Evolutionary conservation across 2,888 invertebrate species (phyloP), one percentile per base, ranked within the genome.

Genomic region (Acleris sparsana): DNA sequence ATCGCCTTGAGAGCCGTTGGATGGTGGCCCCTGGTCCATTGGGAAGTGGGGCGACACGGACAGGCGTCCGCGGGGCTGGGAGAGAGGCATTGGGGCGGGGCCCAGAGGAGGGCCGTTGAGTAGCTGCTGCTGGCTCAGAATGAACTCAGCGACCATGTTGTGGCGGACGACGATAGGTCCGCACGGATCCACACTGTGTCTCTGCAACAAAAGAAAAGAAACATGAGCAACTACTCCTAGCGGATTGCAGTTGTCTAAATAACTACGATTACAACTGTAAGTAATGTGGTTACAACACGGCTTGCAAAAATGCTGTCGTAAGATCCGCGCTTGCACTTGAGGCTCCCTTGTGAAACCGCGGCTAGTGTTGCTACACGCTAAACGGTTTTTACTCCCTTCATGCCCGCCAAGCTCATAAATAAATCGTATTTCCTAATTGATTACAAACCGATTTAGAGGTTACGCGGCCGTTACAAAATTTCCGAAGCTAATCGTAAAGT

Each of bases 91-190:
- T 2, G 90, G 89, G 53, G 88, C 88, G 33, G 88, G 88, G 39
- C 89, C 89, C 22, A 92, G 77, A 43, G 83, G 77, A 0, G 84
- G 84, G n/a, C 87, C 88, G 53, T 83, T 80, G 75, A 92, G 77
- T 84, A 92, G 82, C 80, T 89, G 93, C 78, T 95, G 95, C 86
- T 95, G 96, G 82, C 96, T 96, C 86, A 96, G 93, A 83, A 96
- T 95, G 89, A 96, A 96, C 93, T 97, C 96, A 89, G 96, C 97
- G 91, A 97, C 96, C 96, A 97, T 96, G 94, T 96, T 96, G 93
- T 94, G 95, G 89, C 95, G 94, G 90, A 91, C 91, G 77, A 82
- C 80, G 75, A 80, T 81, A 63, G 85, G 90, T 84, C 93, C 93
- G 93, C 90, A 87, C 86, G 86, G 84, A 82, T 89, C 89, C 75